Base-by-base conservation (phyloP, 1,140 invertebrate genomes). In the Halesus radiatus region DNA sequence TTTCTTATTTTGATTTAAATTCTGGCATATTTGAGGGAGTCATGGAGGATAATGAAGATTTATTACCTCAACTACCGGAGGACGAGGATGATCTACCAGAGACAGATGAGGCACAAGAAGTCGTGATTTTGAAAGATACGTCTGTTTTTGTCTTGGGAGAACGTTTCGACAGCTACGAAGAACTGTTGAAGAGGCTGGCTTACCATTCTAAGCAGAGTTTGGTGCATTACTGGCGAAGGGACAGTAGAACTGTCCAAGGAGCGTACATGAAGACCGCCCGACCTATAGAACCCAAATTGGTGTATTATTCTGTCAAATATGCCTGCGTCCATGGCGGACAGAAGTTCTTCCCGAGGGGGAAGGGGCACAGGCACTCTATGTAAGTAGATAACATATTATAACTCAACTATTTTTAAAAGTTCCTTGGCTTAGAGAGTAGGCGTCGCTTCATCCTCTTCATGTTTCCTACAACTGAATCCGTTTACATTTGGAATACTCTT, bases 261-360 rank as follows among this genome's bases (percentile, higher is more conserved):
- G 89, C 89, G 53, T 87, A 88, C 77, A 89, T 88, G 87, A 90
- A 90, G 85, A 89, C 88, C 32, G 84, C 88, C 10, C 84, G 89
- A 58, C 88, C 87, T 1, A 89, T 90, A 32, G 87, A 87, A 45
- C 84, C 87, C 23, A 78, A 84, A 81, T 80, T 90, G 5, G 88
- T 88, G 74, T 90, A 90, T 85, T 90, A 90, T 83, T 89, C 88
- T 6, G 87, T 89, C 0, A 89, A 89, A 78, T 90, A 88, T 84
- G 88, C 89, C 0, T 90, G 89, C 75, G 88, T 90, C 68, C 89
- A 88, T 81, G 89, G 89, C 3, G 89, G 89, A 16, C 88, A 89
- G 72, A 89, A 88, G 60, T 89, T 89, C 78, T 83, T 87, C 53
- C 86, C 88, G 10, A 85, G 88, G 73, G 88, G 88, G 73, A 86